A percentile compares a stretch with the other conserved stretches of the same genome.
Evolutionary conservation across 2,113 vertebrate genomes (phyloP).

Genomic region (Morphnarchus princeps): DNA sequence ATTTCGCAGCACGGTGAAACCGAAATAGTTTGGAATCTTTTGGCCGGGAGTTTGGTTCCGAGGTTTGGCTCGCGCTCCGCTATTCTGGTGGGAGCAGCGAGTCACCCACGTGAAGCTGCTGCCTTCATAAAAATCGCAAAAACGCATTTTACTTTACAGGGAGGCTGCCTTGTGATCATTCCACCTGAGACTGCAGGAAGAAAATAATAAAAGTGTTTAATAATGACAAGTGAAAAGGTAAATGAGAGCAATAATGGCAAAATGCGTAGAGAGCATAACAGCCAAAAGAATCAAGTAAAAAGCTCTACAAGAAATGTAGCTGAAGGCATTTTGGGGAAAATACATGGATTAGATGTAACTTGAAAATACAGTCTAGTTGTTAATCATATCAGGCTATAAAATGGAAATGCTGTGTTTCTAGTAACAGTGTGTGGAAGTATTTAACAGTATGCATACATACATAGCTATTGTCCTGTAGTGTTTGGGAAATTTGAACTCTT

Average conservation of each 20-base stretch:
- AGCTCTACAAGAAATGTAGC: neutral
- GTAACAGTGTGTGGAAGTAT: neutral
- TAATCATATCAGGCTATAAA: neutral
- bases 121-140: neutral
- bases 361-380: neutral
- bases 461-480: too few relatives aligned
- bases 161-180: neutral
- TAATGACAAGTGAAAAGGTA: neutral
- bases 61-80: neutral
- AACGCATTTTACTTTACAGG: accelerated
- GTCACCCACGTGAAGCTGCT: too few relatives aligned
- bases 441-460: neutral
- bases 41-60: too few relatives aligned
- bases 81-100: accelerated
- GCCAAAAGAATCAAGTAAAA: neutral
- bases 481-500: neutral
- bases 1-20: accelerated
- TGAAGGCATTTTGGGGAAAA: neutral
- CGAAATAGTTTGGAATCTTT: neutral
- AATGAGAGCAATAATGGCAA: neutral
- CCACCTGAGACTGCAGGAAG: neutral
- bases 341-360: neutral
- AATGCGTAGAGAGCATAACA: neutral
- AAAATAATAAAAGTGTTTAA: neutral
- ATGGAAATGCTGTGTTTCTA: neutral